A percentile compares a stretch with the other conserved stretches of the same genome.
Conservation (phyloP, 1,140 invertebrate genomes). For the Spodoptera litura region DNA sequence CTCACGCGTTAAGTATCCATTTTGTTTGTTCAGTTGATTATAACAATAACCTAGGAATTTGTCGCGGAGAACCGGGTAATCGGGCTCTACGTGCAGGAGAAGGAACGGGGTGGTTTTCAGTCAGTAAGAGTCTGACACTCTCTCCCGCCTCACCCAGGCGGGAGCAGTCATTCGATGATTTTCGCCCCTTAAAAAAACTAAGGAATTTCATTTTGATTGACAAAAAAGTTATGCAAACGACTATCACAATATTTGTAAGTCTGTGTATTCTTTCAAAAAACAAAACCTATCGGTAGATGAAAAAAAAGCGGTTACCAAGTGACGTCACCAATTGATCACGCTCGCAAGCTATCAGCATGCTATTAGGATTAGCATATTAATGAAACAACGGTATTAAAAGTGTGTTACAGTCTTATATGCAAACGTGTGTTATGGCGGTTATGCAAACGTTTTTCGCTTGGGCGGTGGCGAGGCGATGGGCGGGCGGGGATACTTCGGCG, state of each 20-base stretch:
- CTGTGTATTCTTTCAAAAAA: not conserved
- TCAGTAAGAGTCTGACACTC: too few species aligned
- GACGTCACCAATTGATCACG: not conserved
- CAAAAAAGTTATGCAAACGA: too few species aligned
- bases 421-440: slow-evolving; percentile 39
- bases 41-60: too few species aligned
- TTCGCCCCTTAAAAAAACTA: too few species aligned
- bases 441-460: slow-evolving; percentile 62
- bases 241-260: not conserved
- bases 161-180: too few species aligned
- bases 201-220: too few species aligned
- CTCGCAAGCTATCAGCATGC: slow-evolving; percentile 30
- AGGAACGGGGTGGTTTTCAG: too few species aligned
- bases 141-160: too few species aligned
- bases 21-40: too few species aligned
- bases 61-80: too few species aligned
- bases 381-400: slow-evolving; percentile 59
- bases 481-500: slow-evolving; percentile 75
- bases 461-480: slow-evolving; percentile 71
- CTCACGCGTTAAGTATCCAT: too few species aligned
- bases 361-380: slow-evolving; percentile 61
- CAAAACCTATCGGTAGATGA: not conserved
- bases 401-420: slow-evolving; percentile 36
- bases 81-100: too few species aligned
- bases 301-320: not conserved